phyloP scores from a whole-genome alignment of 2,113 vertebrate species.

The Melanotaenia duboulayi region DNA sequence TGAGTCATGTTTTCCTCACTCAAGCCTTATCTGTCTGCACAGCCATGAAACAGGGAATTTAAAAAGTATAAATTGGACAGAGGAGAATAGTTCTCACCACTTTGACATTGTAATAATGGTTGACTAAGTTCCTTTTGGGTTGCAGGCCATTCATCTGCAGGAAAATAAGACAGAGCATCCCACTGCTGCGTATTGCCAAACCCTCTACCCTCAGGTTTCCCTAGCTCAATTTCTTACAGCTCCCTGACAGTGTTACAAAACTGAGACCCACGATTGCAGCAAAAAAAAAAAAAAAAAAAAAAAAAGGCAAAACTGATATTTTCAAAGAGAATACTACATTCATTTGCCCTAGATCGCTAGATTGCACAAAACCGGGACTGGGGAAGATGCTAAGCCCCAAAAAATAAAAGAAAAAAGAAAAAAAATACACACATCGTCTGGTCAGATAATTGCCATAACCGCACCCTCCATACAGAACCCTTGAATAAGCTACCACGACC shows the following conservation, averaged over 20 bases:
- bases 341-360: constrained; percentile 36
- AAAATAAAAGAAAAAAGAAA: constrained; percentile 1
- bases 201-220: constrained; percentile 33
- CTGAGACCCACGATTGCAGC: constrained; percentile 25
- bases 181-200: constrained; percentile 50
- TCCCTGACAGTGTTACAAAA: constrained; percentile 41
- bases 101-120: constrained; percentile 40
- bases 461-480: constrained; percentile 64
- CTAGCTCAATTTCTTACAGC: constrained; percentile 20
- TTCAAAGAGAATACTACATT: constrained; percentile 15
- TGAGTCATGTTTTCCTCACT: constrained; percentile 54
- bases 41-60: not conserved
- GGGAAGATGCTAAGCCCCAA: not conserved
- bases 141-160: not conserved
- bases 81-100: not conserved
- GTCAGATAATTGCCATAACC: constrained; percentile 60
- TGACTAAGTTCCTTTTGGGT: constrained; percentile 21
- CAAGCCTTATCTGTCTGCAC: not conserved
- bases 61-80: not conserved
- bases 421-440: constrained; percentile 5
- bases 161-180: constrained; percentile 26
- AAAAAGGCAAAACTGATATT: constrained; percentile 3
- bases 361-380: constrained; percentile 1
- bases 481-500: constrained; percentile 12
- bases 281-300: constrained; percentile 22